Evolutionary conservation across 2,113 vertebrate species (phyloP).

Genomic region (Notothenia coriiceps): DNA sequence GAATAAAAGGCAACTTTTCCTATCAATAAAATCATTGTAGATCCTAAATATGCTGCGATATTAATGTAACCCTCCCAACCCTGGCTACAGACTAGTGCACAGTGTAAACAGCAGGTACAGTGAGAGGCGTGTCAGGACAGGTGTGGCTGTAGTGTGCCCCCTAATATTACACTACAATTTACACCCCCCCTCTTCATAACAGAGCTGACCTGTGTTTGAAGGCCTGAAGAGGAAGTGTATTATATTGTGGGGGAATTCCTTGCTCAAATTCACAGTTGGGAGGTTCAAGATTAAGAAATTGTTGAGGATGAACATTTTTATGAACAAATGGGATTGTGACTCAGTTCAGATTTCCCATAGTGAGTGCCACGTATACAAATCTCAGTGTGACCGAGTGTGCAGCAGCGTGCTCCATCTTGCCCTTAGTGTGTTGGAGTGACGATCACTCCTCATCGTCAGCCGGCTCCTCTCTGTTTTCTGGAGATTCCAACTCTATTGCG

Average conservation of each 20-base stretch:
- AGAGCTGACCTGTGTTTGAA: not conserved
- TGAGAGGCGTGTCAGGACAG: not conserved
- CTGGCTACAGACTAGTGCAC: not conserved
- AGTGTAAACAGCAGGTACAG: not conserved
- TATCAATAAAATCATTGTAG: too few relatives aligned
- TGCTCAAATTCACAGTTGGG: not conserved
- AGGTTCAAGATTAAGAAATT: not conserved
- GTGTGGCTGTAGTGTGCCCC: not conserved
- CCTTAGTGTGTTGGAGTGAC: conserved; percentile 4
- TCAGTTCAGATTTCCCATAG: not conserved
- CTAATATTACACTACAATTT: too few relatives aligned
- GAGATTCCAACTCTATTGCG: conserved; percentile 43
- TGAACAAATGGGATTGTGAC: not conserved
- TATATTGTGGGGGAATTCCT: not conserved
- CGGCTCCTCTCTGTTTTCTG: not conserved
- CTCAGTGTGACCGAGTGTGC: not conserved
- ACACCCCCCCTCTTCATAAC: not conserved
- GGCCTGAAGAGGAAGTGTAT: not conserved
- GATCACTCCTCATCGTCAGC: not conserved
- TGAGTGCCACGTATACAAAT: not conserved
- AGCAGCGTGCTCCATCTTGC: conserved; percentile 18
- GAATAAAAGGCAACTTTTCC: too few relatives aligned
- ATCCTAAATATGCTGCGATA: too few relatives aligned
- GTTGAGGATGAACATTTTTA: not conserved
- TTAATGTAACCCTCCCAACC: too few relatives aligned